Base-by-base conservation (phyloP, 2,888 invertebrate genomes). In the Zhuqinia jingwanae region DNA sequence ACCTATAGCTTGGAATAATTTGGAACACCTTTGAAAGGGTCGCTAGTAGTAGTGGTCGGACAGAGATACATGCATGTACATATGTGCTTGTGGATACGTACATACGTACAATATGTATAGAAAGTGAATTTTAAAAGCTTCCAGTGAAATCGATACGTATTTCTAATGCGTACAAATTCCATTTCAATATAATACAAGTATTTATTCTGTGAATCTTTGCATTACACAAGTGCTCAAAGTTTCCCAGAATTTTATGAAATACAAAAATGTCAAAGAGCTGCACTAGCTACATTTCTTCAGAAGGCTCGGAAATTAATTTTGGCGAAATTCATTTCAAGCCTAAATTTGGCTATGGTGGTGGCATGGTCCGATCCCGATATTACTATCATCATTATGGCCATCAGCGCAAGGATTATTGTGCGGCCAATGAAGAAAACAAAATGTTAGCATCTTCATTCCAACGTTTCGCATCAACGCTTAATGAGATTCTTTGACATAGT, bases 401-500 rank as follows among this genome's bases (percentile, higher is more conserved):
- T n/a, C n/a, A 36, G 8, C 8, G 3, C 36, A 36, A 6, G 36
- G 36, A 36, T 13, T 47, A 2, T 22, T 45, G n/a, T 45, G n/a
- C 8, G 13, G 13, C 17, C 3, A 45, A 63, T 10, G 84, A 70
- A 17, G 76, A 75, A 22, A 20, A 63, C 8, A 75, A 63, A 65
- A 56, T 75, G 63, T 56, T 86, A 6, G 42, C 86, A 11, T 65
- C 86, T 42, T 86, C 86, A 10, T 86, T 81, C 30, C 76, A 70
- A 30, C 58, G 75, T 65, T 86, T 86, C 47, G 80, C 86, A 36
- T 25, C 65, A 20, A 81, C 86, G 20, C 36, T 86, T 22, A 86
- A 80, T 56, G 86, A 76, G 58, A 80, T 81, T 81, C 80, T 86
- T 68, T 86, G 86, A 86, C 86, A 75, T 56, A 36, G 86, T 86